A percentile compares a stretch with the other conserved stretches of the same genome.
Conservation (phyloP, 2,797 vertebrate species). For the Etheostoma nigrum region DNA sequence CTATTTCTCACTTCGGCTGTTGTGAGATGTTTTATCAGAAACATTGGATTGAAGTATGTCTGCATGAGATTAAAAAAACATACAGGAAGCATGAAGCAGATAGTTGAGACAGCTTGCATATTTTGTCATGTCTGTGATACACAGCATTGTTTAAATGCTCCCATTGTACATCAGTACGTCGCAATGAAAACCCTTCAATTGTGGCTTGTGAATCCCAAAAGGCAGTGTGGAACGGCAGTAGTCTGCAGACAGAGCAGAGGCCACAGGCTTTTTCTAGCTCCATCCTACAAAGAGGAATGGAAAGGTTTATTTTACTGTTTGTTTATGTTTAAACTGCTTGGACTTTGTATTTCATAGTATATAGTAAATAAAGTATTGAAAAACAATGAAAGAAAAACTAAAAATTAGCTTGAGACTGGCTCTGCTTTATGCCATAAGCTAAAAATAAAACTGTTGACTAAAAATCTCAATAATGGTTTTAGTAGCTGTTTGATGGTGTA, state of each 20-base stretch:
- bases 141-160: conserved; percentile 43
- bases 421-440: not conserved
- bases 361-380: not conserved
- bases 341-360: not conserved
- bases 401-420: not conserved
- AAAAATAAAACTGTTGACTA: not conserved
- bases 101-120: conserved; percentile 11
- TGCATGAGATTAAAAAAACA: not conserved
- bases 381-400: conserved; percentile 6
- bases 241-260: conserved; percentile 25
- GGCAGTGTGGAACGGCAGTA: conserved; percentile 10
- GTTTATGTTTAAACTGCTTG: conserved; percentile 16
- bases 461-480: not conserved
- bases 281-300: conserved; percentile 20
- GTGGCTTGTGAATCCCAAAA: conserved; percentile 48
- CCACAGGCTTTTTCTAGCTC: conserved; percentile 29
- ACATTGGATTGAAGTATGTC: not conserved
- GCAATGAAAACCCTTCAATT: conserved; percentile 52
- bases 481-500: not conserved
- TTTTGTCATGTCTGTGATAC: conserved; percentile 26
- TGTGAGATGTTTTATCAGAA: conserved; percentile 5
- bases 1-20: not conserved
- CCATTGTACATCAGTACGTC: conserved; percentile 41
- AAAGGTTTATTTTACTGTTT: conserved; percentile 19
- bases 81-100: conserved; percentile 20